Percentiles rank a stretch among this genome's conserved stretches.
These are phyloP conservation scores for Glareola pratincola DNA, from an alignment of 2,113 vertebrate species.

Conservation along the genomic window DNA sequence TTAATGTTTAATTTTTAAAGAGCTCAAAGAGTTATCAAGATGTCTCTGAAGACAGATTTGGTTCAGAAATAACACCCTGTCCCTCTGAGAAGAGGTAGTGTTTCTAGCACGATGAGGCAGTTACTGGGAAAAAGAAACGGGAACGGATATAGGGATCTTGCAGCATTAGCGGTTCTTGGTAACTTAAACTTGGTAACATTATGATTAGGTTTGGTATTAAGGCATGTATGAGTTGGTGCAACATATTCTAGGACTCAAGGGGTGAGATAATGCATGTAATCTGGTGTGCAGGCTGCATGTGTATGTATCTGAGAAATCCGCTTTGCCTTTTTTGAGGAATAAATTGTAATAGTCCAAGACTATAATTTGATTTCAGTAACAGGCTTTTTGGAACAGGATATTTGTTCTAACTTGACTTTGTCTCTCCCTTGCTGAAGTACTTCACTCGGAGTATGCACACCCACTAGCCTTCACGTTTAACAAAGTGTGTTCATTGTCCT, in stretches of 20 bases:
- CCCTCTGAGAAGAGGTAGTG: not conserved
- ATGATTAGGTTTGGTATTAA: not conserved
- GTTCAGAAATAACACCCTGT: not conserved
- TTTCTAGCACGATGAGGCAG: not conserved
- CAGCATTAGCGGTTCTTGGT: not conserved
- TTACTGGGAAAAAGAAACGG: not conserved
- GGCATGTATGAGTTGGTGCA: not conserved
- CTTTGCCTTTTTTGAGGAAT: not conserved
- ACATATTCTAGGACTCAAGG: not conserved
- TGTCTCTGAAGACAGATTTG: not conserved
- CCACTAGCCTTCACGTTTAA: not conserved
- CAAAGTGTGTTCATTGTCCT: conserved; percentile 10
- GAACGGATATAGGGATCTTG: not conserved
- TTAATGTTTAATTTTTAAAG: not conserved
- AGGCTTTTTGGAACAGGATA: not conserved
- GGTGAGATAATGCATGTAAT: not conserved
- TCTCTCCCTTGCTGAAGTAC: not conserved
- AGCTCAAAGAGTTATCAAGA: not conserved
- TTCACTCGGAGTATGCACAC: conserved; percentile 1
- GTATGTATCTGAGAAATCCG: not conserved
- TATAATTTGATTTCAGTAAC: conserved; percentile 38
- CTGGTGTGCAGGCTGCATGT: not conserved
- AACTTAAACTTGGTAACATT: not conserved
- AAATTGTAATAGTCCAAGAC: not conserved
- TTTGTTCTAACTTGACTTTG: conserved; percentile 38